Evolutionary conservation across 2,888 invertebrate species (phyloP).

Genomic region (Toxonevra muliebris): DNA sequence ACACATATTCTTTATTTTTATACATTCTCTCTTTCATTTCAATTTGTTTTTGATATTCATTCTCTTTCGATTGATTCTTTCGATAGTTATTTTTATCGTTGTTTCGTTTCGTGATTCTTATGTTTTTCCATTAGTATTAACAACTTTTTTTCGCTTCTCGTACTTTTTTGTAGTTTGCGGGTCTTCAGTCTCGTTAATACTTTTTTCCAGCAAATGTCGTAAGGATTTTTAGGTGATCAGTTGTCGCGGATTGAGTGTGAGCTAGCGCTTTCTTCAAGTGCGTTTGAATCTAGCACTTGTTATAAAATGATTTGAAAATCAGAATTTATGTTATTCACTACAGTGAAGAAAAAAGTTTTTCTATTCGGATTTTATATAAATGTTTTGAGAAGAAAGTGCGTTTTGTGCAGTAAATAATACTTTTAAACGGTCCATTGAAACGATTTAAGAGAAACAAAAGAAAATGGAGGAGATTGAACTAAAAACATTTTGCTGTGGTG

Average conservation of each 20-base stretch:
- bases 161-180: constrained; percentile 19
- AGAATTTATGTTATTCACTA: too few relatives aligned
- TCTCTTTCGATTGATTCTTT: not conserved
- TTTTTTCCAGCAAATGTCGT: constrained; percentile 39
- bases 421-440: not conserved
- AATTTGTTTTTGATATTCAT: constrained; percentile 1
- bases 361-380: not conserved
- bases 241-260: constrained; percentile 15
- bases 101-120: too few relatives aligned
- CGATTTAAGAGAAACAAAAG: constrained; percentile 4
- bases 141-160: constrained; percentile 1
- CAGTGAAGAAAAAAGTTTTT: too few relatives aligned
- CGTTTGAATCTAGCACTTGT: too few relatives aligned
- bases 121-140: too few relatives aligned
- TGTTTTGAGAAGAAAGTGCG: not conserved
- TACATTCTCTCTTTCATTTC: not conserved
- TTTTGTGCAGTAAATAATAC: not conserved
- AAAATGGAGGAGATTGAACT: constrained; percentile 59
- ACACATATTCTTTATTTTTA: too few relatives aligned
- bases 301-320: too few relatives aligned
- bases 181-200: not conserved
- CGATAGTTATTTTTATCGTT: not conserved
- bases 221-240: constrained; percentile 40
- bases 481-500: constrained; percentile 63
- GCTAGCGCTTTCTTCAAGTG: not conserved